These are phyloP conservation scores for Eolophus roseicapilla DNA, from an alignment of 2,113 vertebrate species.

Conservation along the genomic window DNA sequence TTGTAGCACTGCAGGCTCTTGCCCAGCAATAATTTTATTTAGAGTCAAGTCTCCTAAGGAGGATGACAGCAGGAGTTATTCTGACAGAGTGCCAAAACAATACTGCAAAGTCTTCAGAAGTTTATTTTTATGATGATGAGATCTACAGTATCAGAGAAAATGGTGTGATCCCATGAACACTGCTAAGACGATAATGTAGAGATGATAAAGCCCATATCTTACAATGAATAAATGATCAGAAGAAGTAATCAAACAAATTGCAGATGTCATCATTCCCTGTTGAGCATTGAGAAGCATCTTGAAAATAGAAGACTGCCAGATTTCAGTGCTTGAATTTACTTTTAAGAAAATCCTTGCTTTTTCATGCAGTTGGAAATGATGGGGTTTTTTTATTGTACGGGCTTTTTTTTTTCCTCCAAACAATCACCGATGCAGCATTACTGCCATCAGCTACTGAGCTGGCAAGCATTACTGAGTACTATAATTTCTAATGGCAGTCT, in stretches of 20 bases:
- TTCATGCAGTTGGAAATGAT: background rate
- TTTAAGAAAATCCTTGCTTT: constrained; percentile 22
- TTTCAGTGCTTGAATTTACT: constrained; percentile 13
- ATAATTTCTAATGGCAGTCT: background rate
- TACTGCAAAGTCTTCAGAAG: background rate
- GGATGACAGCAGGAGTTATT: constrained; percentile 23
- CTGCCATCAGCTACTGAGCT: background rate
- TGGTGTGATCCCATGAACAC: background rate
- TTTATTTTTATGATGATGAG: constrained; percentile 14
- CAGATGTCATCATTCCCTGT: constrained; percentile 27
- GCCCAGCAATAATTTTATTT: background rate
- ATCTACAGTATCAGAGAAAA: background rate
- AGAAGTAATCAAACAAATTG: constrained; percentile 42
- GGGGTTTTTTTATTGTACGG: fast-evolving
- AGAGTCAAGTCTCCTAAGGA: background rate
- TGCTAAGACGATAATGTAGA: background rate
- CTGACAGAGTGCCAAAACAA: constrained; percentile 43
- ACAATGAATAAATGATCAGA: constrained; percentile 36
- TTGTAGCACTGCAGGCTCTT: background rate
- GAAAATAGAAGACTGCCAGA: constrained; percentile 20
- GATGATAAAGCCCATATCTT: constrained; percentile 14
- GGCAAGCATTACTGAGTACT: background rate
- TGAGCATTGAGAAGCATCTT: background rate
- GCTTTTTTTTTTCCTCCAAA: background rate
- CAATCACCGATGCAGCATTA: background rate